Evolutionary conservation across 1,140 invertebrate genomes (phyloP), one percentile per base, ranked within the genome.

Genomic region (Neodiprion pinetum): DNA sequence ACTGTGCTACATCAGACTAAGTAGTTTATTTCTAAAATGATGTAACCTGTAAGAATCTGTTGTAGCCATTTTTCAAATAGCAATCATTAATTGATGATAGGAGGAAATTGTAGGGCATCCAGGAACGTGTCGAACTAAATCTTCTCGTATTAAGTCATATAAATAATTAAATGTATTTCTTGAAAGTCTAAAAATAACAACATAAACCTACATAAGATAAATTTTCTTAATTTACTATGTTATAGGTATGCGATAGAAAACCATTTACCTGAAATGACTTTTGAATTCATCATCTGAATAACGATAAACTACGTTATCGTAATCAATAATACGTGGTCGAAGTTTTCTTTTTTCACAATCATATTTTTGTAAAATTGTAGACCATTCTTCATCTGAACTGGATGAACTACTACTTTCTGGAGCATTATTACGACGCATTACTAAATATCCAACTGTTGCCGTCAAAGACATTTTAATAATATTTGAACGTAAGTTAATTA

Each of bases 341-440:
- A 70, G 68, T 70, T 5, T 70, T 70, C 68, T 5, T 21, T 40
- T 70, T 70, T 70, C 68, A 70, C n/a, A 11, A 70, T 70, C 68
- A 21, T 70, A 70, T 11, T 70, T 70, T 70, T 5, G 68, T 47
- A 70, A 70, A 47, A 70, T 70, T 47, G 23, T 23, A 47, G 9
- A 8, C 68, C 68, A 70, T 23, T 70, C 68, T 70, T 70, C 68
- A 70, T 70, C 23, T 70, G 68, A 70, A 70, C 68, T 70, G 21
- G 68, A 70, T 17, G 17, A 17, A 17, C 17, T 17, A 47, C 28
- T 47, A 70, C 11, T 68, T 68, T 68, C 68, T 47, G 7, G 3
- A 70, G 68, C 68, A 70, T 70, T 70, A 28, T 47, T 28, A 48
- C 68, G 68, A 70, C n/a, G 17, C 9, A 21, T 40, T 28, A 70